phyloP scores from a whole-genome alignment of 2,113 vertebrate species.

The Actenoides lindsayi region DNA sequence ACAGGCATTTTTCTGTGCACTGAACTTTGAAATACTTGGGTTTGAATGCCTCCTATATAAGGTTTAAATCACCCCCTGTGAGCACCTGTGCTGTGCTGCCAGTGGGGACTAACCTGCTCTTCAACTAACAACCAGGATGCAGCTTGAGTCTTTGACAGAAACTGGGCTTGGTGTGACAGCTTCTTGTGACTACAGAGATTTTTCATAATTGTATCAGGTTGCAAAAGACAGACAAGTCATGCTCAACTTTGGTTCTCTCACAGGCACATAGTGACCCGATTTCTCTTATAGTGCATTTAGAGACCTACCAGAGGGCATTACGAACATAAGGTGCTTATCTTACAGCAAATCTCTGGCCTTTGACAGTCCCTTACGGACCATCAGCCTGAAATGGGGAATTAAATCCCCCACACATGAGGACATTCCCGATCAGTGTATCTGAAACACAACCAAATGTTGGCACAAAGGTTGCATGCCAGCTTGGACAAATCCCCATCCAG shows the following conservation, averaged over 20 bases:
- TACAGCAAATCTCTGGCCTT: conserved; percentile 32
- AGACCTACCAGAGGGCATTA: conserved; percentile 23
- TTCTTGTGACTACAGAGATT: not conserved
- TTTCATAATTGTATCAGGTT: not conserved
- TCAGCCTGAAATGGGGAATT: not conserved
- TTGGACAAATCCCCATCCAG: not conserved
- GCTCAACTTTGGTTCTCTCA: not conserved
- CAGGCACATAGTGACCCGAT: not conserved
- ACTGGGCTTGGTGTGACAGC: not conserved
- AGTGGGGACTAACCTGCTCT: not conserved
- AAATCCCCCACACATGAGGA: not conserved
- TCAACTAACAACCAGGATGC: not conserved
- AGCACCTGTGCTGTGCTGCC: not conserved
- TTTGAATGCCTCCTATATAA: not conserved
- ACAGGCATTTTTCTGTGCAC: not conserved
- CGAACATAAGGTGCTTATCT: conserved; percentile 43
- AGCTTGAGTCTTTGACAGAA: not conserved
- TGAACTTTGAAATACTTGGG: not conserved
- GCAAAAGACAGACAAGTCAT: not conserved
- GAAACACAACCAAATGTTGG: not conserved
- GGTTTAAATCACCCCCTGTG: not conserved
- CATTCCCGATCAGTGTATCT: not conserved
- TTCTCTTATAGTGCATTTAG: not conserved
- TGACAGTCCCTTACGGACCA: not conserved
- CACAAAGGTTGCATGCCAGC: not conserved